These are phyloP conservation scores for Drosophila athabasca DNA, from an alignment of 1,140 invertebrate species.

Conservation along the genomic window DNA sequence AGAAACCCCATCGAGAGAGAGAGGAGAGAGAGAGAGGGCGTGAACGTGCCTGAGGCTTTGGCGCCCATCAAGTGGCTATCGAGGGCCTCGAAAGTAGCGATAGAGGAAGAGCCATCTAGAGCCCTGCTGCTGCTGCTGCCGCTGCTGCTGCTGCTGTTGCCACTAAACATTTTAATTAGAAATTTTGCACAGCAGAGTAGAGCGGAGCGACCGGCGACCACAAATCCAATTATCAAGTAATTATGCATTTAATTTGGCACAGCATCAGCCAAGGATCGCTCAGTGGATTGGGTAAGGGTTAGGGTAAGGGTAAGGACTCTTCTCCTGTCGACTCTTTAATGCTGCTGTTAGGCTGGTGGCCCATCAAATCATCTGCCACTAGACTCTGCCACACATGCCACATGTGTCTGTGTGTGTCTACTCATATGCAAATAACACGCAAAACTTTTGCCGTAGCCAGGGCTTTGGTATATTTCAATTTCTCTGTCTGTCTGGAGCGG, in stretches of 20 bases:
- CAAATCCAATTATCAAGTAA: constrained; percentile 81
- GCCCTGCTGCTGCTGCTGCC: background rate
- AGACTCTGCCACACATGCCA: constrained; percentile 14
- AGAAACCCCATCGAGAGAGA: constrained; percentile 38
- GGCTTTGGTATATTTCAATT: constrained; percentile 61
- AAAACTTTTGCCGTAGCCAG: constrained; percentile 41
- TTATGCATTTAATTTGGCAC: constrained; percentile 79
- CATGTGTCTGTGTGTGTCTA: background rate
- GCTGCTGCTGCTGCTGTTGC: constrained; percentile 4
- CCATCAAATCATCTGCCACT: constrained; percentile 44
- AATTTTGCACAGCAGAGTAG: constrained; percentile 58
- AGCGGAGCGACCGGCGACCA: constrained; percentile 65
- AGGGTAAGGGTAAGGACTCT: constrained; percentile 23
- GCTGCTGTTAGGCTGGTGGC: constrained; percentile 27
- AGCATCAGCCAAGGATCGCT: background rate
- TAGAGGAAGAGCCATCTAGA: constrained; percentile 31
- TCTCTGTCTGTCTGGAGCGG: constrained; percentile 38
- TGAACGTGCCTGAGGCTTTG: constrained; percentile 56
- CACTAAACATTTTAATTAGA: constrained; percentile 81
- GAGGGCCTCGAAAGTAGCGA: constrained; percentile 27
- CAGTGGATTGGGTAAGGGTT: background rate
- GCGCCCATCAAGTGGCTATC: constrained; percentile 52
- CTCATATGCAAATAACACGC: constrained; percentile 27
- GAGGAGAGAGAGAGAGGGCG: constrained; percentile 2
- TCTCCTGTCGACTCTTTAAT: constrained; percentile 37